phyloP scores from a whole-genome alignment of 2,113 vertebrate genomes.

The Anolis sagrei region DNA sequence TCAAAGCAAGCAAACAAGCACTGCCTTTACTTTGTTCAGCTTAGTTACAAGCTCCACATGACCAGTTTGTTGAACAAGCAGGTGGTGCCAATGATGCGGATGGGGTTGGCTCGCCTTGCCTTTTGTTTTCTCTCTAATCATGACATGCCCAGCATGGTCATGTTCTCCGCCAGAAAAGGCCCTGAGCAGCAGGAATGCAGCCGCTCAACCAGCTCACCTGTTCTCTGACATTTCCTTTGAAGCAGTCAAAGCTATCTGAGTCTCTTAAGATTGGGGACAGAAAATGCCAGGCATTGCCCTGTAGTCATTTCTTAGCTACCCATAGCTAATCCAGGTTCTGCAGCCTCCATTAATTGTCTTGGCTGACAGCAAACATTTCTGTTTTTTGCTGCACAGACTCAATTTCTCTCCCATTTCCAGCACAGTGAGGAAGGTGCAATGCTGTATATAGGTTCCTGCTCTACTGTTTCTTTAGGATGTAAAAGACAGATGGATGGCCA shows the following conservation, averaged over 20 bases:
- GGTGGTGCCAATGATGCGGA: slow-evolving; percentile 42
- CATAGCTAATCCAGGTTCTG: not conserved
- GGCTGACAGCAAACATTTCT: not conserved
- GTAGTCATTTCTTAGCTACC: not conserved
- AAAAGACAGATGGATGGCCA: too few relatives aligned
- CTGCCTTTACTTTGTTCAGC: not conserved
- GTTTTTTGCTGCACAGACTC: not conserved
- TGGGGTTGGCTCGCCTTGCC: slow-evolving; percentile 45
- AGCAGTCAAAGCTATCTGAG: slow-evolving; percentile 15
- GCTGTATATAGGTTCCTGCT: not conserved
- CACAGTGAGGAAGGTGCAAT: not conserved
- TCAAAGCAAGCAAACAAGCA: slow-evolving; percentile 41
- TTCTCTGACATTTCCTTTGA: not conserved
- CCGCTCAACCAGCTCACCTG: not conserved
- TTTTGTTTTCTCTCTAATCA: slow-evolving; percentile 1
- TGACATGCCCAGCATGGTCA: rapidly evolving
- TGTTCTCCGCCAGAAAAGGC: not conserved
- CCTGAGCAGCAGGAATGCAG: not conserved
- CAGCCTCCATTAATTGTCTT: not conserved
- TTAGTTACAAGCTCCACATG: not conserved
- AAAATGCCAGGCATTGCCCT: not conserved
- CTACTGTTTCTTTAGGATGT: too few relatives aligned
- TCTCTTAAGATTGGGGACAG: not conserved
- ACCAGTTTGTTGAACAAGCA: slow-evolving; percentile 62
- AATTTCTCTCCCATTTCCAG: not conserved